These are phyloP conservation scores for Echinometra lucunter DNA, from an alignment of 53 echinoderm and acorn worm species.

Conservation along the genomic window DNA sequence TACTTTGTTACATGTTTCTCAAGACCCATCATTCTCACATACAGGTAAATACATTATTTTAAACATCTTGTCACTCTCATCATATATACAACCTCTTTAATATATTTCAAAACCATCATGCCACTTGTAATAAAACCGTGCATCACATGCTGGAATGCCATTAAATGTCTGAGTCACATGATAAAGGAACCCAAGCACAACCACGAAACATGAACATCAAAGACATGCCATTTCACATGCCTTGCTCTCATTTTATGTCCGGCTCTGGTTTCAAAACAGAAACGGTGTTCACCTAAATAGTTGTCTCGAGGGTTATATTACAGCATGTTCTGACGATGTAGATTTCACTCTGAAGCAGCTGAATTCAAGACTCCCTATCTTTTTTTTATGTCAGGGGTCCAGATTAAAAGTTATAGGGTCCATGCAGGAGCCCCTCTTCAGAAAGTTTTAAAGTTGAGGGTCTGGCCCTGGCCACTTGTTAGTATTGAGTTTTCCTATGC, in stretches of 20 bases:
- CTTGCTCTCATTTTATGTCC: neutral
- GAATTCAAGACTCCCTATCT: too few species aligned
- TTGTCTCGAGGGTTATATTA: neutral
- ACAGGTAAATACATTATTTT: too few species aligned
- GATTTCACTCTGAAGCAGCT: neutral
- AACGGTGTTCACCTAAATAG: neutral
- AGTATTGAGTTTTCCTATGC: too few species aligned
- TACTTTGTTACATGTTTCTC: too few species aligned
- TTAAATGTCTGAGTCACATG: neutral
- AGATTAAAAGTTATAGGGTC: too few species aligned
- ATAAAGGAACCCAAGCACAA: neutral
- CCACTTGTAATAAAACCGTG: neutral
- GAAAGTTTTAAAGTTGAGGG: too few species aligned
- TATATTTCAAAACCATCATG: neutral
- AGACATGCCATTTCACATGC: conserved; percentile 5
- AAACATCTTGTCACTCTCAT: neutral
- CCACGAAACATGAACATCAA: conserved; percentile 19
- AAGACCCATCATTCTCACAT: too few species aligned
- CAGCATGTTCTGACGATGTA: neutral
- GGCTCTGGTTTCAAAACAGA: conserved; percentile 19
- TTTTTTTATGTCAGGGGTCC: too few species aligned
- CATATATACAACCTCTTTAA: neutral
- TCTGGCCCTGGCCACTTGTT: too few species aligned
- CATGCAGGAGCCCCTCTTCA: too few species aligned
- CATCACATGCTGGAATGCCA: neutral